phyloP scores from a whole-genome alignment of 2,888 invertebrate species.

The Apeira syringaria region DNA sequence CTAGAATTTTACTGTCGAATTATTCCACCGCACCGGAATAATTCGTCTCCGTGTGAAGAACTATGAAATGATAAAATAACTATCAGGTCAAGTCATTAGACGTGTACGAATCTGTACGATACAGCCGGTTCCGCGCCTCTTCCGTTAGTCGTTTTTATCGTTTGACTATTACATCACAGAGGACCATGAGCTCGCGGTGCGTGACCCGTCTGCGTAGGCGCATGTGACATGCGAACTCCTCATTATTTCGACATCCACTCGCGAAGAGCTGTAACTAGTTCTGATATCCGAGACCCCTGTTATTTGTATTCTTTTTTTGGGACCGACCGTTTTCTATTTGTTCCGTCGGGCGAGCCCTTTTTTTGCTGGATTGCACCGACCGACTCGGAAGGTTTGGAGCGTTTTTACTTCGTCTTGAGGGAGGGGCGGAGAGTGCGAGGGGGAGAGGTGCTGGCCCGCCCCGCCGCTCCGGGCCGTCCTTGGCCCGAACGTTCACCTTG shows the following conservation, averaged over 20 bases:
- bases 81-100: slow-evolving; percentile 51
- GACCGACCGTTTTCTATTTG: slow-evolving; percentile 75
- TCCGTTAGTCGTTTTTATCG: slow-evolving; percentile 68
- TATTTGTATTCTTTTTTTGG: slow-evolving; percentile 68
- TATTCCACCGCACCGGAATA: slow-evolving; percentile 17
- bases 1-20: slow-evolving; percentile 50
- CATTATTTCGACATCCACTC: slow-evolving; percentile 59
- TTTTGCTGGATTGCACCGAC: slow-evolving; percentile 73
- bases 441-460: slow-evolving; percentile 56
- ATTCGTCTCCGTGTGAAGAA: slow-evolving; percentile 30
- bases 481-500: slow-evolving; percentile 83
- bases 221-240: slow-evolving; percentile 73
- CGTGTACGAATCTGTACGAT: too few species aligned
- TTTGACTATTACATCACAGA: slow-evolving; percentile 68
- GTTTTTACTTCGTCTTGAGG: slow-evolving; percentile 68
- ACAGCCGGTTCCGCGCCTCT: slow-evolving; percentile 65
- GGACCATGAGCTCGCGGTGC: slow-evolving; percentile 52
- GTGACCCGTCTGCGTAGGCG: slow-evolving; percentile 73
- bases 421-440: slow-evolving; percentile 40
- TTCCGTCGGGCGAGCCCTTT: slow-evolving; percentile 77
- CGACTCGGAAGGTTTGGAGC: slow-evolving; percentile 70
- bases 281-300: slow-evolving; percentile 71
- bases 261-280: slow-evolving; percentile 60
- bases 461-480: slow-evolving; percentile 76
- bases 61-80: slow-evolving; percentile 53